phyloP scores from a whole-genome alignment of 2,888 invertebrate species.

The Anoplius nigerrimus region DNA sequence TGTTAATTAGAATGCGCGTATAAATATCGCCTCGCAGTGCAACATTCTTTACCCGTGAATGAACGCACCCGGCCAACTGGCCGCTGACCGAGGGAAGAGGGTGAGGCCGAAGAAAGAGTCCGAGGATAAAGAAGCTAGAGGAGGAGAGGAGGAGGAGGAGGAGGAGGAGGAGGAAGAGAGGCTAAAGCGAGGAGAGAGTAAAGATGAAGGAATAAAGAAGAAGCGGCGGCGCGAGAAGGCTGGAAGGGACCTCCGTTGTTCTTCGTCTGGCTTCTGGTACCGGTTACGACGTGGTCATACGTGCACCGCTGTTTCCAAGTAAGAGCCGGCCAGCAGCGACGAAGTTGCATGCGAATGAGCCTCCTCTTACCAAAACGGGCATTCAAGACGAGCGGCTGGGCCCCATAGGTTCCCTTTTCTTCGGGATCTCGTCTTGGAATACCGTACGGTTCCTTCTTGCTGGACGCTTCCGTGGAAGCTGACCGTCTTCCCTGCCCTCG shows the following conservation, averaged over 20 bases:
- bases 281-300: conserved; percentile 56
- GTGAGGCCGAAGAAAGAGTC: conserved; percentile 3
- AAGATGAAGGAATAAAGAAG: conserved; percentile 27
- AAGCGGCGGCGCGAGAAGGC: conserved; percentile 22
- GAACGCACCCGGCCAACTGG: too few species aligned
- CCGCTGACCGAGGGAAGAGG: background rate
- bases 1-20: too few species aligned
- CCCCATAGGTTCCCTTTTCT: conserved; percentile 54
- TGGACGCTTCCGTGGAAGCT: conserved; percentile 55
- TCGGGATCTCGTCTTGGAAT: conserved; percentile 56
- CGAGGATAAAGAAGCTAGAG: conserved; percentile 9
- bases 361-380: conserved; percentile 65
- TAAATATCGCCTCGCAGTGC: too few species aligned
- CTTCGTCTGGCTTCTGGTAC: conserved; percentile 47
- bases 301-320: conserved; percentile 58
- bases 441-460: conserved; percentile 59
- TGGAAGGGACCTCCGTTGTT: too few species aligned
- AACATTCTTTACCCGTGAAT: too few species aligned
- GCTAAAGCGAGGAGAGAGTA: too few species aligned
- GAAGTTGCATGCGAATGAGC: conserved; percentile 66
- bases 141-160: conserved; percentile 27
- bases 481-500: conserved; percentile 9
- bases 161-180: background rate
- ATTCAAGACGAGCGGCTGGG: conserved; percentile 51
- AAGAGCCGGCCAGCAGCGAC: conserved; percentile 47